A percentile compares a stretch with the other conserved stretches of the same genome.
Conservation (phyloP, 2,888 invertebrate genomes). For the Watsonalla cultraria region DNA sequence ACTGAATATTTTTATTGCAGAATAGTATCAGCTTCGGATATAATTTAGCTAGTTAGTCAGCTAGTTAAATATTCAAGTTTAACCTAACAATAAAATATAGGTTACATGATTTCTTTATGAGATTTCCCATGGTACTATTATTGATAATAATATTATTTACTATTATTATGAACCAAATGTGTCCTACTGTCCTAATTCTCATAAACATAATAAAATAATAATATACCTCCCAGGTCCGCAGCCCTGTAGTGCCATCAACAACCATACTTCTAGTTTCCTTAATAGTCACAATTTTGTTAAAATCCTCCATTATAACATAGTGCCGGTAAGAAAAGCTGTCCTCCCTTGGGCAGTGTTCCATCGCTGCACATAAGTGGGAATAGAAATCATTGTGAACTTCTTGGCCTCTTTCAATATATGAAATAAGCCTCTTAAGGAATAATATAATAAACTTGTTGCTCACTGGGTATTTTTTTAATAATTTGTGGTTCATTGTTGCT, state of each 20-base stretch:
- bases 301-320: slow-evolving; percentile 69
- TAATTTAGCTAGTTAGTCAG: no score
- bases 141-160: no score
- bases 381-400: slow-evolving; percentile 85
- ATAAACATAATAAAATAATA: slow-evolving; percentile 3
- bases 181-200: no score
- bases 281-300: slow-evolving; percentile 71
- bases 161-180: no score
- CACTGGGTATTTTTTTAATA: slow-evolving; percentile 80
- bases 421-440: slow-evolving; percentile 82
- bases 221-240: slow-evolving; percentile 87
- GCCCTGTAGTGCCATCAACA: slow-evolving; percentile 87
- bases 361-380: slow-evolving; percentile 72
- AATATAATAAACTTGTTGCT: slow-evolving; percentile 79
- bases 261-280: slow-evolving; percentile 86
- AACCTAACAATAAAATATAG: neutral
- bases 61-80: neutral
- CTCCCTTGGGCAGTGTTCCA: slow-evolving; percentile 46
- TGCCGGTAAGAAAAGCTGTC: slow-evolving; percentile 80
- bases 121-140: no score
- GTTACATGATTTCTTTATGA: neutral
- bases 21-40: no score
- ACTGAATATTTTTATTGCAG: no score
- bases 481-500: slow-evolving; percentile 74
- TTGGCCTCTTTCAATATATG: slow-evolving; percentile 72